Percentiles rank a stretch among this genome's conserved stretches.
Evolutionary conservation across 1,140 invertebrate genomes (phyloP).

Genomic region (Calliopsis andreniformis): DNA sequence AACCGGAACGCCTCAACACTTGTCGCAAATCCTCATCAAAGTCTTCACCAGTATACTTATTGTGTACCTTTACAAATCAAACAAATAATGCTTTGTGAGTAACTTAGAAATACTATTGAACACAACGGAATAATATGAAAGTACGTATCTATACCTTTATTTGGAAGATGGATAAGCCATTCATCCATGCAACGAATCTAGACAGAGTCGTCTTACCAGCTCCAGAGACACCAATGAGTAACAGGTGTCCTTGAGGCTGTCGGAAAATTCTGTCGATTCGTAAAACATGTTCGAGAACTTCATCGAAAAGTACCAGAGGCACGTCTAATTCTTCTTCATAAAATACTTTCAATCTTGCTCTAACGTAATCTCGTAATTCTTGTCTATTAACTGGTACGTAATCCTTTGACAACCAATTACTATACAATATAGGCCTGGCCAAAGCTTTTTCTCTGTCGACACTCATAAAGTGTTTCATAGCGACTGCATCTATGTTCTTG

Average conservation of each 20-base stretch:
- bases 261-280: slow-evolving; percentile 99
- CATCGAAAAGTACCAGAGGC: slow-evolving; percentile 98
- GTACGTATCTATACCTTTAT: slow-evolving; percentile 86
- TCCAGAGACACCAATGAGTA: slow-evolving; percentile 98
- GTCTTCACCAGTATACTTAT: slow-evolving; percentile 99
- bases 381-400: slow-evolving; percentile 98
- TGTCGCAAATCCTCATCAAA: slow-evolving; percentile 99
- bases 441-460: slow-evolving; percentile 94
- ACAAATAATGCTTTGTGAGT: not conserved
- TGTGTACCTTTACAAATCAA: slow-evolving; percentile 89
- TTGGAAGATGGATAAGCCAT: slow-evolving; percentile 98
- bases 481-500: slow-evolving; percentile 97
- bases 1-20: slow-evolving; percentile 96
- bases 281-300: slow-evolving; percentile 98
- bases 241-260: slow-evolving; percentile 98
- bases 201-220: slow-evolving; percentile 99
- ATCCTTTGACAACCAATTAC: slow-evolving; percentile 99
- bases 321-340: slow-evolving; percentile 99
- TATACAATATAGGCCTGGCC: slow-evolving; percentile 96
- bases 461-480: slow-evolving; percentile 96
- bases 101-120: not conserved
- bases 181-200: slow-evolving; percentile 99
- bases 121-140: not conserved
- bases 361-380: slow-evolving; percentile 97
- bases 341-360: slow-evolving; percentile 98